Percentiles rank a stretch among this genome's conserved stretches.
Conservation (phyloP, 2,888 invertebrate genomes). For the Eledone cirrhosa region DNA sequence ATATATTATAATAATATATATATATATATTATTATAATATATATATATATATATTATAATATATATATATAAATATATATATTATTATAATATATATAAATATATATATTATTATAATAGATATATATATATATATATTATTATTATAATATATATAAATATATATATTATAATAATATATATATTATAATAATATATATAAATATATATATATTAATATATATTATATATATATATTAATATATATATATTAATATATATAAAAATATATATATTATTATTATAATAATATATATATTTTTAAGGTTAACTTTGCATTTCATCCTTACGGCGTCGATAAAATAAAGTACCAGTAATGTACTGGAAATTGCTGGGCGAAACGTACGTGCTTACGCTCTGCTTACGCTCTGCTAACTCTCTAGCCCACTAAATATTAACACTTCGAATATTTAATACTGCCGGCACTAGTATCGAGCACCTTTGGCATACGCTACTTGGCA, state of each 20-base stretch:
- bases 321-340: too few relatives aligned
- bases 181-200: background rate
- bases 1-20: background rate
- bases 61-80: background rate
- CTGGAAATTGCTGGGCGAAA: too few relatives aligned
- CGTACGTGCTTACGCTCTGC: too few relatives aligned
- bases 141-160: background rate
- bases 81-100: background rate
- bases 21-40: background rate
- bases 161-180: background rate
- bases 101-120: too few relatives aligned
- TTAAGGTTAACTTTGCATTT: background rate
- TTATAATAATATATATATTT: background rate
- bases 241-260: too few relatives aligned
- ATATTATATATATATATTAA: background rate
- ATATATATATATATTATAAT: background rate
- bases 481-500: too few relatives aligned
- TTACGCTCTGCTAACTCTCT: too few relatives aligned
- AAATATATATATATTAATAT: background rate
- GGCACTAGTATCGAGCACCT: too few relatives aligned
- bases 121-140: background rate
- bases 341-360: too few relatives aligned
- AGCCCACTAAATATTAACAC: too few relatives aligned
- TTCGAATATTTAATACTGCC: too few relatives aligned
- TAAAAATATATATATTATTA: too few relatives aligned